Evolutionary conservation across 2,888 invertebrate species (phyloP).

Genomic region (Volucella zonaria): DNA sequence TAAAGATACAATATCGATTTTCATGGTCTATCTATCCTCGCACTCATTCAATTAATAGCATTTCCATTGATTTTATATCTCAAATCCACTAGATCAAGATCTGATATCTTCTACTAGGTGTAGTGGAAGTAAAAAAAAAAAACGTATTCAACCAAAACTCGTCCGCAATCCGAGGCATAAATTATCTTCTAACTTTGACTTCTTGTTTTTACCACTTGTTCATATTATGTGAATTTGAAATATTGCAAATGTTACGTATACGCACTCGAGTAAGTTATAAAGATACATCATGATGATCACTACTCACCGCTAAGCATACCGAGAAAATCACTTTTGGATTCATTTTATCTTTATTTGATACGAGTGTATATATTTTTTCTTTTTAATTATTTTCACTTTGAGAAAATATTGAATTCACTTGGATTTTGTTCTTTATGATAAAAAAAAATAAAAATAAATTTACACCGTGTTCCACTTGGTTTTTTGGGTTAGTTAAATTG

Average conservation of each 20-base stretch:
- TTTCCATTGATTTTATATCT: conserved; percentile 48
- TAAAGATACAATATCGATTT: conserved; percentile 5
- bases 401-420: conserved; percentile 27
- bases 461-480: conserved; percentile 74
- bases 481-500: conserved; percentile 28
- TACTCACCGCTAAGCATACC: conserved; percentile 70
- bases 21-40: conserved; percentile 29
- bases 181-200: conserved; percentile 32
- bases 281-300: conserved; percentile 37
- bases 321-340: conserved; percentile 68
- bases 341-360: conserved; percentile 42
- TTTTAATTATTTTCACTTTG: conserved; percentile 13
- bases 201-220: conserved; percentile 28
- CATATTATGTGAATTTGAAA: conserved; percentile 6
- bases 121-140: background rate
- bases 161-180: conserved; percentile 55
- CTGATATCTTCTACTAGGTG: background rate
- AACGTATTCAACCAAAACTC: conserved; percentile 32
- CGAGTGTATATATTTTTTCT: conserved; percentile 13
- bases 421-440: conserved; percentile 3
- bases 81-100: conserved; percentile 3
- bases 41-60: conserved; percentile 38
- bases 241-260: conserved; percentile 69
- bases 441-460: conserved; percentile 14
- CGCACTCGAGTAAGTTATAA: conserved; percentile 55